These are phyloP conservation scores for Rotaria macrura DNA, from an alignment of 2,888 invertebrate genomes.

Conservation along the genomic window DNA sequence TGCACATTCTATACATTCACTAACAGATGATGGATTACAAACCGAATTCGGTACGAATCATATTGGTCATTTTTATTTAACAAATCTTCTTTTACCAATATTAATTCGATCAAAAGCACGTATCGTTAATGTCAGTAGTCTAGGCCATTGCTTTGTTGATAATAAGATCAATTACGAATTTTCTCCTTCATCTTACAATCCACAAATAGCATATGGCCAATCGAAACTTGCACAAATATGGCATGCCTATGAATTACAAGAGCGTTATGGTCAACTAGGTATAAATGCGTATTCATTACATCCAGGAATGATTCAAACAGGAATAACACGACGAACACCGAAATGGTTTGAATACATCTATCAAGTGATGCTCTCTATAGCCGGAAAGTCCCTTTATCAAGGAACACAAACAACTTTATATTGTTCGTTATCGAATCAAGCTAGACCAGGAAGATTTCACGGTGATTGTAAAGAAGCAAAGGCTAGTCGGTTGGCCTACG, in stretches of 20 bases:
- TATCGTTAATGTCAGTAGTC: not conserved
- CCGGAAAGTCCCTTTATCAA: not conserved
- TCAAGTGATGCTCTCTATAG: not conserved
- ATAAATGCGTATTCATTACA: not conserved
- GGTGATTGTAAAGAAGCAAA: not conserved
- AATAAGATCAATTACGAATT: not conserved
- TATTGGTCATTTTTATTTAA: not conserved
- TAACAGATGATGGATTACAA: not conserved
- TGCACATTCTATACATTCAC: not conserved
- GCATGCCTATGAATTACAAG: not conserved
- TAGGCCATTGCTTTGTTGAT: not conserved
- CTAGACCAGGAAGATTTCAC: not conserved
- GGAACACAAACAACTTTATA: not conserved
- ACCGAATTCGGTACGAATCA: not conserved
- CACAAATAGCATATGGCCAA: not conserved
- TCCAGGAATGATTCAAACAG: not conserved
- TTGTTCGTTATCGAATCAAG: not conserved
- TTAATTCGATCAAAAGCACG: not conserved
- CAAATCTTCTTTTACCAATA: not conserved
- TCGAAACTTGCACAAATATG: not conserved
- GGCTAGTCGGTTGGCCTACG: not conserved
- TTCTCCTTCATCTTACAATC: not conserved
- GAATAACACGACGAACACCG: not conserved
- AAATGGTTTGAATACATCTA: not conserved
- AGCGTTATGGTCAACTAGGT: not conserved